These are phyloP conservation scores for Otus sunia DNA, from an alignment of 2,113 vertebrate species.

Conservation along the genomic window DNA sequence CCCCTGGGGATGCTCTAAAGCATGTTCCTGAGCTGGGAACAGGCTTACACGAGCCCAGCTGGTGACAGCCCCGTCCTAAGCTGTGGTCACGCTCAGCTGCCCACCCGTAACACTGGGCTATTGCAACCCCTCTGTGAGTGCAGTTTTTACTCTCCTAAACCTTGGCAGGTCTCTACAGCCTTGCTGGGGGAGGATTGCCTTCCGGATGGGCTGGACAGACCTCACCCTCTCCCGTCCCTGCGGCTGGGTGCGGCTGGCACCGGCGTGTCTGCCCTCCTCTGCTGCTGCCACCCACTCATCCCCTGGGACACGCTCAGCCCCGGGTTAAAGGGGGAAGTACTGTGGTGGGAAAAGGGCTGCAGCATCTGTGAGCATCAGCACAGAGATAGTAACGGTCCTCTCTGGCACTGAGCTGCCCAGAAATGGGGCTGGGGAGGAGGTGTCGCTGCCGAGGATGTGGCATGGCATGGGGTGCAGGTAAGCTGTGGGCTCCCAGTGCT, in stretches of 20 bases:
- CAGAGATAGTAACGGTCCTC: accelerated
- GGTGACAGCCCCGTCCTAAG: not conserved
- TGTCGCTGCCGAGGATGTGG: not conserved
- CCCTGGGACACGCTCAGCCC: accelerated
- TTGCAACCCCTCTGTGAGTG: accelerated
- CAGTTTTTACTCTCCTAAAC: not conserved
- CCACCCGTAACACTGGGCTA: not conserved
- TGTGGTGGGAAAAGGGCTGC: not conserved
- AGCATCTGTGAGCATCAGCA: accelerated
- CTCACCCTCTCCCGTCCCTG: not conserved
- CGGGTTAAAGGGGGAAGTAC: accelerated
- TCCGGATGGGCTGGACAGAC: not conserved
- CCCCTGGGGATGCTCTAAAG: not conserved
- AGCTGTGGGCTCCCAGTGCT: accelerated
- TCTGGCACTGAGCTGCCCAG: not conserved
- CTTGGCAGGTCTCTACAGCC: not conserved
- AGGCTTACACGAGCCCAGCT: not conserved
- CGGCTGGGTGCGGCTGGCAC: not conserved
- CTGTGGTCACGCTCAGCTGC: not conserved
- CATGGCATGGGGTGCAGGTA: accelerated
- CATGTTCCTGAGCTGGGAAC: not conserved
- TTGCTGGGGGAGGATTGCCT: not conserved
- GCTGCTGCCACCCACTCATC: not conserved
- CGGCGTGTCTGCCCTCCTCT: accelerated
- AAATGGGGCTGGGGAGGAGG: not conserved